Evolutionary conservation across 2,797 vertebrate species (phyloP).

Genomic region (Eremophila alpestris): DNA sequence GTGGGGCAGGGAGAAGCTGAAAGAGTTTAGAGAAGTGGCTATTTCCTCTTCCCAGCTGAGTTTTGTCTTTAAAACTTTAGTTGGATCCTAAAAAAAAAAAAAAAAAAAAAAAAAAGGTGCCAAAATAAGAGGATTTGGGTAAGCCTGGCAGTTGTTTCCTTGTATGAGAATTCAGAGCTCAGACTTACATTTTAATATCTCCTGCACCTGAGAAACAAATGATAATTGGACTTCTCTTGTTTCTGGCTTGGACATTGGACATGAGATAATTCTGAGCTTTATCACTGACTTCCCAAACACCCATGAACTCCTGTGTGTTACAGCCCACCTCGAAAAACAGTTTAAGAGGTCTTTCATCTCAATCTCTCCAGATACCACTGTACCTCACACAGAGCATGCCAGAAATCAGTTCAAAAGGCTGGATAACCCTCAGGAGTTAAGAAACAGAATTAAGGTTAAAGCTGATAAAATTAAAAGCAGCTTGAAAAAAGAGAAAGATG

Average conservation of each 20-base stretch:
- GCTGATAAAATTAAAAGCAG: conserved; percentile 25
- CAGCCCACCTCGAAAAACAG: neutral
- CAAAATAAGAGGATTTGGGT: neutral
- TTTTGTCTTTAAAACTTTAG: neutral
- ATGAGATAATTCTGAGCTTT: neutral
- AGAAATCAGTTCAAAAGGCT: conserved; percentile 24
- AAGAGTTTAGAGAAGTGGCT: neutral
- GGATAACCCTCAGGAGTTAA: neutral
- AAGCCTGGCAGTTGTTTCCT: neutral
- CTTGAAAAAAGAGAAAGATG: neutral
- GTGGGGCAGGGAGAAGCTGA: conserved; percentile 42
- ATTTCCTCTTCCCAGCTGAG: rapidly evolving
- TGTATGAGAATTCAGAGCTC: neutral
- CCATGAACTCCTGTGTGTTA: neutral
- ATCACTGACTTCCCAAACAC: neutral
- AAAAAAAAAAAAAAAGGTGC: neutral
- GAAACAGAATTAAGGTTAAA: conserved; percentile 12
- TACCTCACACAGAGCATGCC: neutral
- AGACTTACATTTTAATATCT: neutral
- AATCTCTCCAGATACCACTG: neutral
- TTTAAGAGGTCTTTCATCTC: neutral
- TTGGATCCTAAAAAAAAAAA: neutral
- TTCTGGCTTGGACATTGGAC: neutral
- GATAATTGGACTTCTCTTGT: neutral
- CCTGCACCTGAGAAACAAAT: neutral